Conservation (phyloP, 2,888 invertebrate genomes). For the Cyclophora punctaria region DNA sequence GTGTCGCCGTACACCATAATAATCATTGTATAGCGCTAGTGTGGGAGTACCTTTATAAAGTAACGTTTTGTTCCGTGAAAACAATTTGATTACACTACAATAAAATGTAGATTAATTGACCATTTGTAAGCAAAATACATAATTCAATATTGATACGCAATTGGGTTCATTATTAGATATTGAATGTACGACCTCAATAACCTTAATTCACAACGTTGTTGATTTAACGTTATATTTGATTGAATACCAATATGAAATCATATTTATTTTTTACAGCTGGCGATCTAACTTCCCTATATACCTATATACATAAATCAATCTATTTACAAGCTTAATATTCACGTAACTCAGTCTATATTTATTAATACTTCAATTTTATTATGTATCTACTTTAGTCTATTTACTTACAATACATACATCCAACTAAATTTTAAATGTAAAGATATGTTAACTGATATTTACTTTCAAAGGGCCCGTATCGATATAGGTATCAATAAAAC, state of each 20-base stretch:
- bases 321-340: constrained; percentile 47
- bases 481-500: too few relatives aligned
- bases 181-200: neutral
- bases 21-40: too few relatives aligned
- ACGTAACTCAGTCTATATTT: constrained; percentile 59
- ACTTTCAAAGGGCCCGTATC: too few relatives aligned
- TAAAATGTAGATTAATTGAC: too few relatives aligned
- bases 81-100: too few relatives aligned
- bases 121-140: neutral
- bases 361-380: constrained; percentile 43
- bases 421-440: constrained; percentile 24
- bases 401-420: constrained; percentile 8
- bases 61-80: too few relatives aligned
- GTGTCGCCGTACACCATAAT: too few relatives aligned
- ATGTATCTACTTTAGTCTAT: constrained; percentile 27
- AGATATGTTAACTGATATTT: constrained; percentile 33
- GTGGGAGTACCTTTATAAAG: too few relatives aligned
- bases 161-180: too few relatives aligned
- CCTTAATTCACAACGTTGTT: neutral
- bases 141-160: too few relatives aligned
- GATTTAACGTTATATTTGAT: neutral
- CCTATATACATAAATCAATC: constrained; percentile 15
- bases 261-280: neutral
- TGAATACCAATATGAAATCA: neutral
- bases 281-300: neutral